A percentile compares a stretch with the other conserved stretches of the same genome.
phyloP scores from a whole-genome alignment of 1,140 invertebrate genomes.

The Temnothorax nylanderi region DNA sequence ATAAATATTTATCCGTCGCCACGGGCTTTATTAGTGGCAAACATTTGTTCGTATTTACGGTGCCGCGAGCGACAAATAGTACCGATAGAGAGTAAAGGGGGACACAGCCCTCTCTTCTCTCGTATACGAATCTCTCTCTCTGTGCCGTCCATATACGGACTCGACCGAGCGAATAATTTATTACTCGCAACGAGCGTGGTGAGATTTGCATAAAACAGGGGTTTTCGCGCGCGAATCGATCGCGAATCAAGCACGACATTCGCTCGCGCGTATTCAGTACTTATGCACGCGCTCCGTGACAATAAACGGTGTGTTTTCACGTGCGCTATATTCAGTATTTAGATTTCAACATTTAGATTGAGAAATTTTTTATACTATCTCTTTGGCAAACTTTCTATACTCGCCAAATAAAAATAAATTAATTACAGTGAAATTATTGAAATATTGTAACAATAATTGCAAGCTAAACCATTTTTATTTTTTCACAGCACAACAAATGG shows the following conservation, averaged over 20 bases:
- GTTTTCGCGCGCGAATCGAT: constrained; percentile 74
- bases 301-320: neutral
- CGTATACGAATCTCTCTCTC: constrained; percentile 51
- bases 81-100: constrained; percentile 34
- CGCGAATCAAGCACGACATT: constrained; percentile 74
- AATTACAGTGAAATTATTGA: neutral
- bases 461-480: neutral
- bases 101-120: constrained; percentile 37
- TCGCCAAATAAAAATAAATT: neutral
- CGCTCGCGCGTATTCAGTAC: constrained; percentile 54
- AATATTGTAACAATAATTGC: neutral
- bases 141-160: constrained; percentile 70
- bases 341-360: neutral
- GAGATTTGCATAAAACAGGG: constrained; percentile 79
- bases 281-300: neutral
- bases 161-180: constrained; percentile 78
- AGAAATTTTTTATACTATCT: neutral
- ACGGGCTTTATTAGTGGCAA: constrained; percentile 72
- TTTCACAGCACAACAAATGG: too few relatives aligned
- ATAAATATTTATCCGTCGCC: constrained; percentile 75
- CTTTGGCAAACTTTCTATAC: neutral
- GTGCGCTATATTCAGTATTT: neutral
- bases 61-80: constrained; percentile 75
- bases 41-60: constrained; percentile 77
- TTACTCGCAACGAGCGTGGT: constrained; percentile 64